phyloP scores from a whole-genome alignment of 2,888 invertebrate species.

The Creontiades dilutus region DNA sequence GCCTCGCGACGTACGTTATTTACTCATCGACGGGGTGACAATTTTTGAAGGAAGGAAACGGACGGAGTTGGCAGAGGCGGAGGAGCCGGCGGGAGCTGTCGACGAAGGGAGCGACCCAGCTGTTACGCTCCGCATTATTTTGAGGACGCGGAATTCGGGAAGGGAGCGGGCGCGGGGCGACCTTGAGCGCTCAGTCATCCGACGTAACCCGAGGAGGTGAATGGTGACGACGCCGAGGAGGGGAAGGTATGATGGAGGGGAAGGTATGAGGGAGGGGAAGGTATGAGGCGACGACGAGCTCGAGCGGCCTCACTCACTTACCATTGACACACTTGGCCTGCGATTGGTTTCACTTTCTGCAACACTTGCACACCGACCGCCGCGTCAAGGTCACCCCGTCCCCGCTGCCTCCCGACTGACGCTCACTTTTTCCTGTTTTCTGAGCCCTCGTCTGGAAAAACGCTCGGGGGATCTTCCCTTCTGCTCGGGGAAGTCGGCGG shows the following conservation, averaged over 20 bases:
- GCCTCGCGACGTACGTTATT: no score
- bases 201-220: conserved; percentile 4
- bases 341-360: conserved; percentile 35
- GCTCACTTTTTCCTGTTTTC: background rate
- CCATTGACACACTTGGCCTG: conserved; percentile 31
- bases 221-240: background rate
- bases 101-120: background rate
- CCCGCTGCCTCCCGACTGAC: background rate
- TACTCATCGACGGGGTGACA: no score
- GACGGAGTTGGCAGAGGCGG: background rate
- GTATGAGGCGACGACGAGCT: background rate
- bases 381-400: background rate
- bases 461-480: no score
- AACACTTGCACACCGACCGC: conserved; percentile 14
- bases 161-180: conserved; percentile 1
- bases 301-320: background rate
- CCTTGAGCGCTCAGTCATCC: conserved; percentile 23
- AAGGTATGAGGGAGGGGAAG: background rate
- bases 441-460: no score
- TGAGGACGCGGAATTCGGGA: conserved; percentile 32
- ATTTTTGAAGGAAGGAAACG: no score
- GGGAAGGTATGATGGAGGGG: background rate
- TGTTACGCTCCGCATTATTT: conserved; percentile 27
- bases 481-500: no score
- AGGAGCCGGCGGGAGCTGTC: background rate